Percentiles rank a stretch among this genome's conserved stretches.
Evolutionary conservation across 2,888 invertebrate species (phyloP).

Genomic region (Parnassius glacialis): DNA sequence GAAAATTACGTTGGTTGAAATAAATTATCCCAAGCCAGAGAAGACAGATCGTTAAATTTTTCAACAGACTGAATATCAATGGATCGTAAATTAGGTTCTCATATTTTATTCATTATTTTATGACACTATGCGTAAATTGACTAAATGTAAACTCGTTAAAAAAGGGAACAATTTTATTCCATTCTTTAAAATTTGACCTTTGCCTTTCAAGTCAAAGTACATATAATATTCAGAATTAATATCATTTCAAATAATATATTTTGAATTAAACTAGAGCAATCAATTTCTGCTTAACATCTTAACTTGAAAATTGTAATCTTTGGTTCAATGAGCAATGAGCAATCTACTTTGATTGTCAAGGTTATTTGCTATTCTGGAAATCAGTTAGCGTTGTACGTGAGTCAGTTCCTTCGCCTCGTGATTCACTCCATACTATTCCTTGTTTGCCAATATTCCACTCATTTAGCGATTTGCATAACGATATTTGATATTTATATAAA

Average conservation of each 20-base stretch:
- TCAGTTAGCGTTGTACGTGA: conserved; percentile 65
- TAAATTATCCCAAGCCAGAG: conserved; percentile 48
- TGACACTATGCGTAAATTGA: conserved; percentile 22
- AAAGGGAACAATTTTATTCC: conserved; percentile 17
- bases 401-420: conserved; percentile 55
- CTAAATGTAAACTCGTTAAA: conserved; percentile 15
- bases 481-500: conserved; percentile 29
- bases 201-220: no score
- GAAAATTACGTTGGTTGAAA: conserved; percentile 53
- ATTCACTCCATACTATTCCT: conserved; percentile 57
- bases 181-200: background rate
- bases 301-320: conserved; percentile 12
- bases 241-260: background rate
- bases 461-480: conserved; percentile 8
- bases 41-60: conserved; percentile 47
- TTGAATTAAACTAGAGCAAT: background rate
- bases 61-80: conserved; percentile 38
- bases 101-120: conserved; percentile 27
- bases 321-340: conserved; percentile 31
- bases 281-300: background rate
- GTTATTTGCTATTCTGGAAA: conserved; percentile 71
- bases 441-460: conserved; percentile 53
- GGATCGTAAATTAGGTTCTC: conserved; percentile 33
- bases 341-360: conserved; percentile 58
- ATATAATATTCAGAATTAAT: no score